Evolutionary conservation across 2,797 vertebrate genomes (phyloP).

Genomic region (Brachyalestes nurse): DNA sequence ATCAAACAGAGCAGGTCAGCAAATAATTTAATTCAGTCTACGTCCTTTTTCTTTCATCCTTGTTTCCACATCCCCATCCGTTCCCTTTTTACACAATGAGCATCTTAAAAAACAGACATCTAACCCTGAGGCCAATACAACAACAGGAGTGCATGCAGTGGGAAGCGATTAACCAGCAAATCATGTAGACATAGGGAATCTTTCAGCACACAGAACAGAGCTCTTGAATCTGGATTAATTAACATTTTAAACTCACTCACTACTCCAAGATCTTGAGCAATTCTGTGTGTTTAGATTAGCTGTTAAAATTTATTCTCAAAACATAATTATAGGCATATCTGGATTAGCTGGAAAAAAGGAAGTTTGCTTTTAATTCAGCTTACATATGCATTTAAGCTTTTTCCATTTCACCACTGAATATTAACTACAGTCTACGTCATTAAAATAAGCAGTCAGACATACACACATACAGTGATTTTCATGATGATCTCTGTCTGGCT

Average conservation of each 20-base stretch:
- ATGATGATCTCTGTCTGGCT: too few relatives aligned
- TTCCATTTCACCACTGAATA: too few relatives aligned
- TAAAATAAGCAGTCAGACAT: too few relatives aligned
- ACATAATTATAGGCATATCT: too few relatives aligned
- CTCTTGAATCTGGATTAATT: background rate
- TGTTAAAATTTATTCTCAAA: too few relatives aligned
- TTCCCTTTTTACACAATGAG: background rate
- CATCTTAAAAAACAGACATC: slow-evolving; percentile 28
- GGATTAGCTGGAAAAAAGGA: too few relatives aligned
- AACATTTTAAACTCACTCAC: background rate
- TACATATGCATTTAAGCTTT: too few relatives aligned
- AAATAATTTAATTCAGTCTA: background rate
- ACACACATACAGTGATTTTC: too few relatives aligned
- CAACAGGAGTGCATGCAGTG: slow-evolving; percentile 19
- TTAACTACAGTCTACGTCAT: too few relatives aligned
- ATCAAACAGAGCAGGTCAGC: background rate
- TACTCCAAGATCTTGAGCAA: background rate
- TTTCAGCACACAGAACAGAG: background rate
- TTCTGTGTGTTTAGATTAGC: too few relatives aligned
- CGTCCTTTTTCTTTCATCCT: background rate
- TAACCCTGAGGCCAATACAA: slow-evolving; percentile 8
- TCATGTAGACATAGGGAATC: background rate
- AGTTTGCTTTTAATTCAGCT: too few relatives aligned
- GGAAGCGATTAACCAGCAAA: background rate
- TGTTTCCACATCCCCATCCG: background rate